Evolutionary conservation across 1,140 invertebrate genomes (phyloP), one percentile per base, ranked within the genome.

Genomic region (Xylocopa sonorina): DNA sequence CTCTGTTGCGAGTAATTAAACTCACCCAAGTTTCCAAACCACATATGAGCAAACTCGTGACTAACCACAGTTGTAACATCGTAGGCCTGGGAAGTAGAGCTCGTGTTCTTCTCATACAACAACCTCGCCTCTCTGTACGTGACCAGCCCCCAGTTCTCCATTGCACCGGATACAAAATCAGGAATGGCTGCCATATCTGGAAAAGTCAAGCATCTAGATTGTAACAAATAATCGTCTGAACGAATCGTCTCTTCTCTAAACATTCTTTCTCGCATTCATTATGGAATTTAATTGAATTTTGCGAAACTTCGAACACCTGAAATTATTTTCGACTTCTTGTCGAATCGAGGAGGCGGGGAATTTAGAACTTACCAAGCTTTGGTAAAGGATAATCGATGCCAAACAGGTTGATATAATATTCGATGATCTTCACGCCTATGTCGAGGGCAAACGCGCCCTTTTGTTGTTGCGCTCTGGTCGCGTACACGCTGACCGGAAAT

Each of bases 11-110:
- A 10, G 0, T 32, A 71, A 72, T 66, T 50, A 5, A 38, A 71
- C 68, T 90, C 93, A 97, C 96, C 95, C 84, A 97, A 93, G 93
- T 97, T 97, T 75, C 97, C 97, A 92, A 97, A 98, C 97, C 97
- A 98, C 96, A 96, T 97, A 88, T 99, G 98, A 21, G 98, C 97
- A 67, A 99, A 93, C 93, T 99, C 98, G 91, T 99, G 98, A 1
- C 96, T 95, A 38, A 99, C 95, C 0, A 98, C 97, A 12, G 95
- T 93, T 10, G 97, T 96, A 6, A 99, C 96, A 80, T 95, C 93
- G 89, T 97, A 95, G 88, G 96, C 96, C 85, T 97, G 97, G 1
- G 88, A 89, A 2, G 95, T 94, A 0, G 97, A 97, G 62, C 96
- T 96, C 1, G 93, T 94, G 1, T 88, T 89, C 21, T 94, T 88